Evolutionary conservation across 2,113 vertebrate genomes (phyloP).

Genomic region (Phocoena phocoena): DNA sequence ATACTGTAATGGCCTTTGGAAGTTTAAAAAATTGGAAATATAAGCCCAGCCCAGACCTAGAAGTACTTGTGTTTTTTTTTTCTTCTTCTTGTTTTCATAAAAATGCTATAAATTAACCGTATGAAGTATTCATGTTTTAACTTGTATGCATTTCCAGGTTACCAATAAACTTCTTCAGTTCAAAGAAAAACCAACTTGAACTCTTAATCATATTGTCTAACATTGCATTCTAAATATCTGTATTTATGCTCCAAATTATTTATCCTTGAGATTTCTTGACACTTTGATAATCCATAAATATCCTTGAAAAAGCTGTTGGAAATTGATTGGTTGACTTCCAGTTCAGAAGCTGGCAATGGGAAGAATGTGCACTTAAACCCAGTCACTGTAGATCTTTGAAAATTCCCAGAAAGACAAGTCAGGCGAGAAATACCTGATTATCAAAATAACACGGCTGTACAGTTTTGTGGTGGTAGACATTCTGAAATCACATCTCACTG

Average conservation of each 20-base stretch:
- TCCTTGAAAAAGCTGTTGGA: not conserved
- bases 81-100: not conserved
- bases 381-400: not conserved
- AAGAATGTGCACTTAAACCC: not conserved
- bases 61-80: not conserved
- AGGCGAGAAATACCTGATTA: not conserved
- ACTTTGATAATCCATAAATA: not conserved
- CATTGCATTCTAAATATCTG: not conserved
- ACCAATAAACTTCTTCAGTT: conserved; percentile 45
- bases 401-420: not conserved
- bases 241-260: not conserved
- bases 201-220: not conserved
- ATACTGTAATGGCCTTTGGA: not conserved
- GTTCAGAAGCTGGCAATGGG: not conserved
- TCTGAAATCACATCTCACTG: not conserved
- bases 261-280: not conserved
- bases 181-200: not conserved
- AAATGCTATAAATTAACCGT: not conserved
- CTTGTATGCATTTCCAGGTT: conserved; percentile 15
- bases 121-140: not conserved
- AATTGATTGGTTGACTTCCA: not conserved
- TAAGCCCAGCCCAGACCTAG: not conserved
- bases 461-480: not conserved
- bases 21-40: not conserved
- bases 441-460: not conserved